These are phyloP conservation scores for Mycetomoellerius zeteki DNA, from an alignment of 1,140 invertebrate genomes.

Conservation along the genomic window DNA sequence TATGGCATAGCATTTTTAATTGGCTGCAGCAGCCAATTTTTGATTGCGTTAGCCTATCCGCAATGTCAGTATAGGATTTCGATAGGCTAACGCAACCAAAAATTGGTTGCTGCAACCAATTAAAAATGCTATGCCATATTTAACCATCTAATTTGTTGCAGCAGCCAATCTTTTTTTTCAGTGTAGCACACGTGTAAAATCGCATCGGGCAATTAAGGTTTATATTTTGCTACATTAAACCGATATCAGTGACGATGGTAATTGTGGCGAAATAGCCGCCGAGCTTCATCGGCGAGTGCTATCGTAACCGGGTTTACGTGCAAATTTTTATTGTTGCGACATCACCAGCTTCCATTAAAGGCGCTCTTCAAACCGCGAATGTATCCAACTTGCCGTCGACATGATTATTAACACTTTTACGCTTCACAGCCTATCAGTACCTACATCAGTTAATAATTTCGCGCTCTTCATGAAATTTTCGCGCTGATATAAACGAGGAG, in stretches of 20 bases:
- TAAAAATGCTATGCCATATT: too few relatives aligned
- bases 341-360: constrained; percentile 9
- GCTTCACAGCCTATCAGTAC: not conserved
- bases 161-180: too few relatives aligned
- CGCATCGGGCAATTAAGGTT: constrained; percentile 65
- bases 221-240: constrained; percentile 56
- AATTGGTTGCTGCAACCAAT: too few relatives aligned
- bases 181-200: constrained; percentile 64
- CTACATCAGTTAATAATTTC: not conserved
- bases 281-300: not conserved
- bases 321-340: constrained; percentile 29
- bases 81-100: too few relatives aligned
- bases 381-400: not conserved
- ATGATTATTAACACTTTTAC: constrained; percentile 15
- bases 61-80: too few relatives aligned
- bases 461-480: constrained; percentile 19
- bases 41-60: too few relatives aligned
- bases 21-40: too few relatives aligned
- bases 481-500: not conserved
- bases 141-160: too few relatives aligned
- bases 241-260: constrained; percentile 44
- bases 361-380: not conserved
- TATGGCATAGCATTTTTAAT: too few relatives aligned
- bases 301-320: constrained; percentile 32
- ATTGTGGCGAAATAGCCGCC: constrained; percentile 28